A percentile compares a stretch with the other conserved stretches of the same genome.
phyloP scores from a whole-genome alignment of 92 coral and sea anemone species.

The Palythoa heliodiscus region DNA sequence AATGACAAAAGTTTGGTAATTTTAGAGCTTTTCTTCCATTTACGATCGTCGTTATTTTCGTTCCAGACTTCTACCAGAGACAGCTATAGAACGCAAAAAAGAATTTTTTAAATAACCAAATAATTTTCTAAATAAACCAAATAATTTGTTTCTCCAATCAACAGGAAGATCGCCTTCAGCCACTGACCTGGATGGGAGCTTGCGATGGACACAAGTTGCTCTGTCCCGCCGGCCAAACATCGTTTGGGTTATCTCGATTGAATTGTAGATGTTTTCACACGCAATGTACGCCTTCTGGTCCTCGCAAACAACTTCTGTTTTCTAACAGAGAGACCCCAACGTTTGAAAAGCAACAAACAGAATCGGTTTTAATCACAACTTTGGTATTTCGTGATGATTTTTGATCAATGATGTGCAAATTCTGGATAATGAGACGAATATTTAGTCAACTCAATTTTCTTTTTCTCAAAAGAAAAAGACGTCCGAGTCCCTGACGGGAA shows the following conservation, averaged over 20 bases:
- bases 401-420: no score
- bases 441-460: no score
- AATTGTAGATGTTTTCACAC: constrained; percentile 74
- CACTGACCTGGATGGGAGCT: constrained; percentile 58
- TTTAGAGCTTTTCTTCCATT: no score
- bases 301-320: constrained; percentile 75
- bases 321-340: constrained; percentile 37
- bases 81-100: no score
- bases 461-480: no score
- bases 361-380: not conserved
- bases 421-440: no score
- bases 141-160: not conserved
- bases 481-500: no score
- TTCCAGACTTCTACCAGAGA: no score
- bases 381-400: not conserved
- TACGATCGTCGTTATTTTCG: no score
- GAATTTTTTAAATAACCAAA: not conserved
- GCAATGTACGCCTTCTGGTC: constrained; percentile 82
- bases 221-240: constrained; percentile 85
- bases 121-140: not conserved
- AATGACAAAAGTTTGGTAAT: no score
- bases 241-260: constrained; percentile 62
- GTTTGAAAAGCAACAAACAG: not conserved
- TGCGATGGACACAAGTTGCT: constrained; percentile 72
- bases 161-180: not conserved